Conservation (phyloP, 2,888 invertebrate species). For the Labia minor region DNA sequence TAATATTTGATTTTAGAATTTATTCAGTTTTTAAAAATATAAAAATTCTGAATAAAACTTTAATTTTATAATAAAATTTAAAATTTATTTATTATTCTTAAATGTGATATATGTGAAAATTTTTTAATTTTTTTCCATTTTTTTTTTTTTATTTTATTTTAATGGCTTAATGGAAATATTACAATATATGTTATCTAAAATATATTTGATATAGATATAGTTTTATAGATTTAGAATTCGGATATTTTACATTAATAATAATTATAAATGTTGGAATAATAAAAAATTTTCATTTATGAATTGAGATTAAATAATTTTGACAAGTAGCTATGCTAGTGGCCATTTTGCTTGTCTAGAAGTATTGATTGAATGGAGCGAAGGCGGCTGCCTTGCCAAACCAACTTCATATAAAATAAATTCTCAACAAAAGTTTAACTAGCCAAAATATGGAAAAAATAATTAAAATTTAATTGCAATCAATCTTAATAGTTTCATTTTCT, state of each 20-base stretch:
- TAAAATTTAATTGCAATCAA: background rate
- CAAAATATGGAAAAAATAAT: background rate
- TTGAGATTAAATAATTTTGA: background rate
- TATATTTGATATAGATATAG: too few species aligned
- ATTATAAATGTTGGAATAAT: background rate
- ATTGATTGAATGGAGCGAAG: constrained; percentile 24
- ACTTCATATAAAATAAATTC: background rate
- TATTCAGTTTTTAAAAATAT: too few species aligned
- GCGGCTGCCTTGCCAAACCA: background rate
- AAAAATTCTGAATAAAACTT: too few species aligned
- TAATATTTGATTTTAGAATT: too few species aligned
- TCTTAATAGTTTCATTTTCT: background rate
- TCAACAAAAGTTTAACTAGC: background rate
- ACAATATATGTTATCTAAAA: background rate
- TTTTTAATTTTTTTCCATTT: too few species aligned
- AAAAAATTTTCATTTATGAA: background rate
- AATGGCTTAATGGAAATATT: constrained; percentile 2
- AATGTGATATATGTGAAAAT: too few species aligned
- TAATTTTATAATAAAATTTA: too few species aligned
- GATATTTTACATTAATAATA: background rate
- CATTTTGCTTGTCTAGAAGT: constrained; percentile 26
- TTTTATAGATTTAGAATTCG: too few species aligned
- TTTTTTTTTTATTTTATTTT: background rate
- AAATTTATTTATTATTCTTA: too few species aligned
- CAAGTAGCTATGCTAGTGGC: constrained; percentile 21